Percentiles rank a stretch among this genome's conserved stretches.
Conservation (phyloP, 2,888 invertebrate genomes). For the Patella depressa region DNA sequence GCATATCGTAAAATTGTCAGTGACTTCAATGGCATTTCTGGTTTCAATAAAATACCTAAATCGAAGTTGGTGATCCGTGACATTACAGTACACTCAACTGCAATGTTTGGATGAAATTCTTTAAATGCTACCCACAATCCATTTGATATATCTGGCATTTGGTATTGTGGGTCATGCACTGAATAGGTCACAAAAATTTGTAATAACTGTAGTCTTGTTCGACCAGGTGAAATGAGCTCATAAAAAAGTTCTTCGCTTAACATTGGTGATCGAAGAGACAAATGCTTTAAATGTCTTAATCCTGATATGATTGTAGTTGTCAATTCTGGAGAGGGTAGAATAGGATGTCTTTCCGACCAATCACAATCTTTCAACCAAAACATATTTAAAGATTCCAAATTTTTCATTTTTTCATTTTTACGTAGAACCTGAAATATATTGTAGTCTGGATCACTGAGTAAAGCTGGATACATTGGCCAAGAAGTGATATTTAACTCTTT, state of each 20-base stretch:
- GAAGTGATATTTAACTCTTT: conserved; percentile 50
- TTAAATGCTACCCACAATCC: conserved; percentile 47
- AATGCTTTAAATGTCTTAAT: conserved; percentile 44
- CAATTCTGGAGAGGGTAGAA: conserved; percentile 42
- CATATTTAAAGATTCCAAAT: conserved; percentile 51
- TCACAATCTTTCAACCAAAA: conserved; percentile 48
- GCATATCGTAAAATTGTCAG: conserved; percentile 53
- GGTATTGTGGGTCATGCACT: conserved; percentile 22
- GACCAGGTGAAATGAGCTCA: conserved; percentile 39
- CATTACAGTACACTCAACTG: conserved; percentile 52
- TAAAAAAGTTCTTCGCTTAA: conserved; percentile 47
- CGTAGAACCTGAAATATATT: conserved; percentile 52
- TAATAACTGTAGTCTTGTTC: conserved; percentile 45
- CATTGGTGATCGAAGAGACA: conserved; percentile 58
- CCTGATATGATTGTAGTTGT: conserved; percentile 39
- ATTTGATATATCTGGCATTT: conserved; percentile 47
- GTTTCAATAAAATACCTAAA: conserved; percentile 49
- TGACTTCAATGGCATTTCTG: conserved; percentile 51
- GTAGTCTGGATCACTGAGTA: conserved; percentile 33
- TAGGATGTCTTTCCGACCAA: conserved; percentile 56
- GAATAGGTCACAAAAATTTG: conserved; percentile 54
- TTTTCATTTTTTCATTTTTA: conserved; percentile 49
- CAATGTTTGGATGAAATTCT: conserved; percentile 44
- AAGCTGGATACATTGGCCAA: conserved; percentile 56
- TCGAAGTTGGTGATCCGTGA: conserved; percentile 50